Base-by-base conservation (phyloP, 2,797 vertebrate species). In the Zenarchopterus dispar region DNA sequence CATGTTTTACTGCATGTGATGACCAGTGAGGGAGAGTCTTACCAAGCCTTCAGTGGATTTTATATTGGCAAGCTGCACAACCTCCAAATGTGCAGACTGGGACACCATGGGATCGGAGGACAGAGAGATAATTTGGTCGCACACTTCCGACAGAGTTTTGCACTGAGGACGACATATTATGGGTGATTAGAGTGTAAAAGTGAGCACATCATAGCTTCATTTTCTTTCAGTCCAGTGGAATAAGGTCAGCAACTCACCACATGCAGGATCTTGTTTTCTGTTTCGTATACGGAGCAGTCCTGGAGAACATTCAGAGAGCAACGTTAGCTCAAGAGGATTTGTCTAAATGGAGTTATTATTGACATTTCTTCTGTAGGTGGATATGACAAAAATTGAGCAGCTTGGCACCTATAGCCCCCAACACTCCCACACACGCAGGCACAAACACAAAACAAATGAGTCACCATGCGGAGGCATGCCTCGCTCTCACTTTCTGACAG, bases 1-100 rank as follows among this genome's bases (percentile, higher is more conserved):
- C 11, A 3, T 4, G 1, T 31, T 22, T 56, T 1, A 42, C 24
- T 42, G 52, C 28, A 0, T 39, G 19, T 15, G 5, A 22, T 10
- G 5, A 44, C 17, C n/a, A 48, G 9, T 43, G 7, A 51, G 26
- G 18, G 44, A 46, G 73, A 75, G 78, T 92, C 96, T 95, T 95
- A 99, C 98, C 97, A 99, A 92, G 85, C 98, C 98, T 91, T 99
- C 98, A 43, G 96, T 96, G 89, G 97, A 97, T 89, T 97, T 99
- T 85, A 99, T 96, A 88, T 98, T 98, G 84, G 96, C 95, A 11
- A 99, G 94, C 90, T 98, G 97, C 84, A 99, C 97, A 75, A 99
- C 96, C 91, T 99, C 97, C 82, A 99, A 90, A 90, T 99, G 98
- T 84, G 98, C 98, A 68, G 97, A 97, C 88, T 99, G 98, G 57